A percentile compares a stretch with the other conserved stretches of the same genome.
Conservation (phyloP, 2,113 vertebrate genomes). For the Dendropsophus ebraccatus region DNA sequence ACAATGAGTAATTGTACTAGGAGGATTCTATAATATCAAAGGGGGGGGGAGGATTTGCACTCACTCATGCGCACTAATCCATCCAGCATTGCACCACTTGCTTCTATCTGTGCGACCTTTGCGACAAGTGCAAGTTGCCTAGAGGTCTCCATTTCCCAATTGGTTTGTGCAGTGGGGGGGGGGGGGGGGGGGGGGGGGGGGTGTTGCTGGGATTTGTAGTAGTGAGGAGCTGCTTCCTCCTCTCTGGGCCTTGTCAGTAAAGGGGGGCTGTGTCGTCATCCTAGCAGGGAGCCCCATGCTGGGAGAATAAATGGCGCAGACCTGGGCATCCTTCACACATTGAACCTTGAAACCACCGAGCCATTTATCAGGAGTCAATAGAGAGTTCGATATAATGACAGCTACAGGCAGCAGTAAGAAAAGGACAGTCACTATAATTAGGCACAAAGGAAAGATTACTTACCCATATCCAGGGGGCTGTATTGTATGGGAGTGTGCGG, state of each 20-base stretch:
- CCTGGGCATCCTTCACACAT: slow-evolving; percentile 84
- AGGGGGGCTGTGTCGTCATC: slow-evolving; percentile 72
- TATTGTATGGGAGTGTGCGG: slow-evolving; percentile 4
- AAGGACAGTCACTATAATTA: slow-evolving; percentile 86
- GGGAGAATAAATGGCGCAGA: slow-evolving; percentile 83
- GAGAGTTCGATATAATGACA: slow-evolving; percentile 85
- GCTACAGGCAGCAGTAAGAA: slow-evolving; percentile 81
- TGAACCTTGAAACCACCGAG: slow-evolving; percentile 84
- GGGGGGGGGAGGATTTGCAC: background rate
- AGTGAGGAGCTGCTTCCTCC: background rate
- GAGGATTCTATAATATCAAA: background rate
- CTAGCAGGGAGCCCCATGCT: slow-evolving; percentile 80
- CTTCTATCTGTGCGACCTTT: background rate
- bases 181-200: too few species aligned
- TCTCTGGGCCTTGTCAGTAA: slow-evolving; percentile 61
- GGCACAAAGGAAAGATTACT: slow-evolving; percentile 94
- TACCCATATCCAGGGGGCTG: slow-evolving; percentile 86
- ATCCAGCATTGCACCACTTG: background rate
- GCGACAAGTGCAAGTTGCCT: too few species aligned
- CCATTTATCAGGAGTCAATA: slow-evolving; percentile 85
- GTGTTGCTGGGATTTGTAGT: slow-evolving; percentile 4
- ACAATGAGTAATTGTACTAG: background rate
- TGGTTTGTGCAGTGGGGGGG: too few species aligned
- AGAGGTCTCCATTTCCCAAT: background rate
- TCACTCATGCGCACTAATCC: background rate